Evolutionary conservation across 2,113 vertebrate species (phyloP).

Genomic region (Myotis brandtii): DNA sequence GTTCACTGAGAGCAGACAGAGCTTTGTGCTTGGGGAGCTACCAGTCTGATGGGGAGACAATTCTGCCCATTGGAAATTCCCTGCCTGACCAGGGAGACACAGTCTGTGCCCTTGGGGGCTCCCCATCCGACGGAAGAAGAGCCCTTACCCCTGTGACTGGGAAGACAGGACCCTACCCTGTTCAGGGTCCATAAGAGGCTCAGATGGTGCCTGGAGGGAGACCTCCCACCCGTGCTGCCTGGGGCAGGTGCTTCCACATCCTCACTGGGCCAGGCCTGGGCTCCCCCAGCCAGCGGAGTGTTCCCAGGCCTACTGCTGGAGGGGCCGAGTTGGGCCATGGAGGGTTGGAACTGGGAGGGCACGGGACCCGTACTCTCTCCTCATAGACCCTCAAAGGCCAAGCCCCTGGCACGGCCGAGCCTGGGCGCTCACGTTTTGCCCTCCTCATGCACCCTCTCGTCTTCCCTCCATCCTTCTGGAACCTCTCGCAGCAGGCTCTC

Average conservation of each 20-base stretch:
- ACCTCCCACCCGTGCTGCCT: neutral
- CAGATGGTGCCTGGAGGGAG: neutral
- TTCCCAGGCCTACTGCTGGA: neutral
- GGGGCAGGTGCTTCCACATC: no score
- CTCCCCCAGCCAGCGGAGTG: neutral
- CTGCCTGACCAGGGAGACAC: neutral
- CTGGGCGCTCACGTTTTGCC: neutral
- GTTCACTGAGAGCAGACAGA: neutral
- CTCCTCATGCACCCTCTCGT: neutral
- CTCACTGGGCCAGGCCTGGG: neutral
- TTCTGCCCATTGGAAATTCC: neutral
- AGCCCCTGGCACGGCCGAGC: neutral
- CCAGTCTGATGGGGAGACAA: neutral
- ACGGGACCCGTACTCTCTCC: neutral
- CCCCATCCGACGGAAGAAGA: neutral
- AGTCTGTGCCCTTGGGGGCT: neutral
- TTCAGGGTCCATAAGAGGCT: neutral
- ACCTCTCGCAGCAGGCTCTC: neutral
- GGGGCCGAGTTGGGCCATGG: rapidly evolving
- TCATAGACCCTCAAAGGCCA: neutral
- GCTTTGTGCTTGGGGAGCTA: neutral
- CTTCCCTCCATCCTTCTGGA: neutral
- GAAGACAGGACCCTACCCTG: neutral
- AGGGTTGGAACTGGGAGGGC: neutral
- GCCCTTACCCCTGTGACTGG: neutral